A percentile compares a stretch with the other conserved stretches of the same genome.
phyloP scores from a whole-genome alignment of 2,888 invertebrate genomes.

The Colletes collaris region DNA sequence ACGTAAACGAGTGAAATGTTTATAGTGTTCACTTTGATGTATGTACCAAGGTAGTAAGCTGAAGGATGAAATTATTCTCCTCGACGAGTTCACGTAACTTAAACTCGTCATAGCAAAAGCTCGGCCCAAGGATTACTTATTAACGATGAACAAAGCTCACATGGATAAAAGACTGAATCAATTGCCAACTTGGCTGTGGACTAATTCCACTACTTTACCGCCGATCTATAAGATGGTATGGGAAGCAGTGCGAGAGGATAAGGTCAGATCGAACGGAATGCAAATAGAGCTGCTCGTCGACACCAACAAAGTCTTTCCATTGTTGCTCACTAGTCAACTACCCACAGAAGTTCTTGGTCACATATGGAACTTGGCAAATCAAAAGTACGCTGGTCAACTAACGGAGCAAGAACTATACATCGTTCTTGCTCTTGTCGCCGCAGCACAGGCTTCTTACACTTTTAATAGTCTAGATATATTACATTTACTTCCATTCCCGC shows the following conservation, averaged over 20 bases:
- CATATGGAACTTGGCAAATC: constrained; percentile 84
- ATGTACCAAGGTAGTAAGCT: constrained; percentile 59
- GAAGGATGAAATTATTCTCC: constrained; percentile 56
- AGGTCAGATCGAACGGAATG: constrained; percentile 67
- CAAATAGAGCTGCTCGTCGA: constrained; percentile 79
- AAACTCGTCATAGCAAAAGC: constrained; percentile 44
- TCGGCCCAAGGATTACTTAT: constrained; percentile 53
- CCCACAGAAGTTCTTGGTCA: constrained; percentile 83
- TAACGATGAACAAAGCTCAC: constrained; percentile 73
- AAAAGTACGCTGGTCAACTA: constrained; percentile 83
- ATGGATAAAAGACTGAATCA: constrained; percentile 77
- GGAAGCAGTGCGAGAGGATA: constrained; percentile 81
- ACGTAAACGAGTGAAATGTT: constrained; percentile 44
- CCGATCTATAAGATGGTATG: constrained; percentile 82
- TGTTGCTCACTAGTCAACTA: constrained; percentile 83
- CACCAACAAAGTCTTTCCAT: constrained; percentile 82
- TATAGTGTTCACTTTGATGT: constrained; percentile 46
- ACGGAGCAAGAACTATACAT: constrained; percentile 83
- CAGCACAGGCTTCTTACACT: constrained; percentile 82
- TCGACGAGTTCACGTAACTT: constrained; percentile 61
- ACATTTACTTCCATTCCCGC: constrained; percentile 78
- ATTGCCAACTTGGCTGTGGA: constrained; percentile 82
- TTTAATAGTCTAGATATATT: constrained; percentile 79
- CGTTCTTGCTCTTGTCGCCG: constrained; percentile 83
- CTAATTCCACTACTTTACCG: constrained; percentile 81